Evolutionary conservation across 1,140 invertebrate species (phyloP).

Genomic region (Panagrolaimus sp.): DNA sequence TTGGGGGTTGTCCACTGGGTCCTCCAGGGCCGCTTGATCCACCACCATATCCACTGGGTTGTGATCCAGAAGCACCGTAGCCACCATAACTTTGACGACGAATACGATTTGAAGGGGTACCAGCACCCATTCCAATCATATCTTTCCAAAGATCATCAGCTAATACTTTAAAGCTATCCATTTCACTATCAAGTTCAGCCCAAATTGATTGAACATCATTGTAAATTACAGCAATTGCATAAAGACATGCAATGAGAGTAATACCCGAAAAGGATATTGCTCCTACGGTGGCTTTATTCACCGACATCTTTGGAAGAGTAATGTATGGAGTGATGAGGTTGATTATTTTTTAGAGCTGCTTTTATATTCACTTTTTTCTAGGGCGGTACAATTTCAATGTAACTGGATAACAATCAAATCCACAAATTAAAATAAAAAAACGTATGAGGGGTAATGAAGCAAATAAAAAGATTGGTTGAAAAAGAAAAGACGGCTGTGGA

Average conservation of each 20-base stretch:
- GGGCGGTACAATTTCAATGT: too few species aligned
- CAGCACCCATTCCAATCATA: slow-evolving; percentile 39
- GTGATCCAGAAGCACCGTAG: neutral
- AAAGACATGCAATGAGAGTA: neutral
- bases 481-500: too few species aligned
- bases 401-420: too few species aligned
- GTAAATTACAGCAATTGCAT: neutral
- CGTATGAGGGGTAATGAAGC: too few species aligned
- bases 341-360: too few species aligned
- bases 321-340: too few species aligned
- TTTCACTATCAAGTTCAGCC: slow-evolving; percentile 10
- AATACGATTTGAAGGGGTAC: slow-evolving; percentile 30
- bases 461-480: too few species aligned
- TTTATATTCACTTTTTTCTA: too few species aligned
- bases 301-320: slow-evolving; percentile 40
- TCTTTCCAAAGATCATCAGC: slow-evolving; percentile 30
- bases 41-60: neutral
- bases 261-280: neutral
- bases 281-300: slow-evolving; percentile 1
- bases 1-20: neutral
- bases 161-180: slow-evolving; percentile 4
- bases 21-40: neutral
- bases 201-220: slow-evolving; percentile 11
- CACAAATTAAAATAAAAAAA: too few species aligned
- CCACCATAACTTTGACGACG: slow-evolving; percentile 29